Base-by-base conservation (phyloP, 2,797 vertebrate species). In the Cryptoprocta ferox region DNA sequence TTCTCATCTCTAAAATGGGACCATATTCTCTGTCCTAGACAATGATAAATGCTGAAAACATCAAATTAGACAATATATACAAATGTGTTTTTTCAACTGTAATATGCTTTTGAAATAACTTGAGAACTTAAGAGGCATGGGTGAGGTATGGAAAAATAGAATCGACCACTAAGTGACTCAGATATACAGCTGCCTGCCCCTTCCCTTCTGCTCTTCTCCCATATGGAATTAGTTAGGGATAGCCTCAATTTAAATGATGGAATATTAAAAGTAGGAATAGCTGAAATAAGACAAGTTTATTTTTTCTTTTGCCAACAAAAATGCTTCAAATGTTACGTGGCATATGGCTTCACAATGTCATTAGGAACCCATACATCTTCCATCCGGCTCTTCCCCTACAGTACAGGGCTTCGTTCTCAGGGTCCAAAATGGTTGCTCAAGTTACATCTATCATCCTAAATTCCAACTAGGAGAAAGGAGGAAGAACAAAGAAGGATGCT, bases 221-320 rank as follows among this genome's bases (percentile, higher is more conserved):
- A 53, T 37, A 19, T 19, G 4, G 39, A 87, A 63, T 68, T 30
- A 79, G 68, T 66, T 45, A 83, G 30, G 63, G 32, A 68, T 32
- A 92, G 30, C 42, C 65, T 96, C 84, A 53, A n/a, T 73, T 65
- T 32, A 82, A 92, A 82, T 63, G 8, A 75, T 61, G 82, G 14
- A 93, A 68, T 50, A 88, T 91, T 80, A 48, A 53, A 97, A 89
- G 73, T 24, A 94, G 42, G 73, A 94, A 85, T n/a, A 70, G 15
- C 28, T 91, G 21, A 84, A 81, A 93, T 70, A 84, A 53, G 45
- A 56, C 35, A 92, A 71, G 37, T 70, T 39, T 81, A n/a, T 70
- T 86, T 70, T 63, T 94, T 28, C 21, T 71, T 76, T 85, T 75
- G 37, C 13, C 50, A 82, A 70, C 9, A 89, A 78, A 89, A 85